Evolutionary conservation across 30 jellyfish, hydroid and myxozoan species (phyloP).

Genomic region (Calvadosia cruxmelitensis): DNA sequence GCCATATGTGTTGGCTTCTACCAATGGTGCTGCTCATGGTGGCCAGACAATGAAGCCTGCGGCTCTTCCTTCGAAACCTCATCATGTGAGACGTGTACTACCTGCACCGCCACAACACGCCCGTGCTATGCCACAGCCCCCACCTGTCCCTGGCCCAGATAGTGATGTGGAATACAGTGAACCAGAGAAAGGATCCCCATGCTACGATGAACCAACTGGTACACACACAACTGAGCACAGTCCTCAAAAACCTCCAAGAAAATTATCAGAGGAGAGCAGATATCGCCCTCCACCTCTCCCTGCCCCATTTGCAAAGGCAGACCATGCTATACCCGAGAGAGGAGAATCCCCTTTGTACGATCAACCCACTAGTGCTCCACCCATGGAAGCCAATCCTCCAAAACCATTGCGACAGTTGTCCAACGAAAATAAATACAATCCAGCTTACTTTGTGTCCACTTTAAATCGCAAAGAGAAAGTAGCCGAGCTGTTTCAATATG

Average conservation of each 20-base stretch:
- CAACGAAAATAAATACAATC: background rate
- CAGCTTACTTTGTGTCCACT: background rate
- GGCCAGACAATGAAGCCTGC: background rate
- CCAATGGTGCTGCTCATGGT: background rate
- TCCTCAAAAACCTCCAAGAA: too few species aligned
- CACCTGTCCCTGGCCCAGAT: background rate
- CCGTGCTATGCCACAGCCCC: background rate
- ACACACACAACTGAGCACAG: too few species aligned
- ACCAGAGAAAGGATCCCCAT: background rate
- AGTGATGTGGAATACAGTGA: background rate
- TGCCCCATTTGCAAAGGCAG: too few species aligned
- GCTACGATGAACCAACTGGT: background rate
- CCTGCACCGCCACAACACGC: background rate
- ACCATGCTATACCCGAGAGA: too few species aligned
- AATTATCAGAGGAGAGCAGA: too few species aligned
- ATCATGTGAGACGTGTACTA: background rate
- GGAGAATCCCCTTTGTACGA: too few species aligned
- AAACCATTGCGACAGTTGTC: background rate
- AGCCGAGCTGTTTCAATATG: background rate
- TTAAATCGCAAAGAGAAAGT: background rate
- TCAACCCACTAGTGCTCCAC: too few species aligned
- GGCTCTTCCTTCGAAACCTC: background rate
- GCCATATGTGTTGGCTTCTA: background rate
- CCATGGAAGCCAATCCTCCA: background rate
- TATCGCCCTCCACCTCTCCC: too few species aligned